Percentiles rank a stretch among this genome's conserved stretches.
phyloP scores from a whole-genome alignment of 2,888 invertebrate species.

The Pyralis farinalis region DNA sequence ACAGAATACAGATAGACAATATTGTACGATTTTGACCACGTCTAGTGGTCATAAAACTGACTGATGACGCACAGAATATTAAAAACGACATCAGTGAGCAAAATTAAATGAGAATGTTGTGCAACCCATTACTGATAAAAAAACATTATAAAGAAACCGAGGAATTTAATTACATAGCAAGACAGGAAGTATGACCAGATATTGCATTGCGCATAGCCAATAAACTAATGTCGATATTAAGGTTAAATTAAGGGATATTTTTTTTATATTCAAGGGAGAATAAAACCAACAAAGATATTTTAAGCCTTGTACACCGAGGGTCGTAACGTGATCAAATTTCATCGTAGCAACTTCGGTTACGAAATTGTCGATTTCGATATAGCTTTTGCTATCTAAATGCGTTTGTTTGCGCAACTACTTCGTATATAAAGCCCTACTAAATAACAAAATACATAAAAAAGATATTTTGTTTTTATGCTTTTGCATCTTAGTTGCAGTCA shows the following conservation, averaged over 20 bases:
- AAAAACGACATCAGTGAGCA: too few species aligned
- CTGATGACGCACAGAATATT: constrained; percentile 34
- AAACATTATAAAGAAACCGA: too few species aligned
- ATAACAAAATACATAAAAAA: too few species aligned
- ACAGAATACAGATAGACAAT: constrained; percentile 22
- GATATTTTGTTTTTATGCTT: too few species aligned
- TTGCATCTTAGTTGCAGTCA: too few species aligned
- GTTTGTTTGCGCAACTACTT: not conserved
- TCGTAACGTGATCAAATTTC: constrained; percentile 31
- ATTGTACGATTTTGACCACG: constrained; percentile 32
- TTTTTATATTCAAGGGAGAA: not conserved
- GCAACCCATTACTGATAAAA: too few species aligned
- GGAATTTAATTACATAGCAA: too few species aligned
- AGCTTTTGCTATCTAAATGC: not conserved
- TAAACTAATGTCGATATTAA: not conserved
- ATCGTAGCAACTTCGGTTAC: constrained; percentile 32
- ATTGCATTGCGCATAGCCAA: too few species aligned
- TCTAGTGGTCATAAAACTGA: constrained; percentile 21
- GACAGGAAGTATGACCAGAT: too few species aligned
- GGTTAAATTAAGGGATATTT: not conserved
- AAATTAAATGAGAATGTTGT: not conserved
- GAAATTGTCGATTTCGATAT: constrained; percentile 14
- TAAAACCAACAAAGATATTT: not conserved
- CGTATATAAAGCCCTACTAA: too few species aligned
- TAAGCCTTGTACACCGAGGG: constrained; percentile 13